Evolutionary conservation across 2,888 invertebrate genomes (phyloP).

Genomic region (Quadroppia sp.): DNA sequence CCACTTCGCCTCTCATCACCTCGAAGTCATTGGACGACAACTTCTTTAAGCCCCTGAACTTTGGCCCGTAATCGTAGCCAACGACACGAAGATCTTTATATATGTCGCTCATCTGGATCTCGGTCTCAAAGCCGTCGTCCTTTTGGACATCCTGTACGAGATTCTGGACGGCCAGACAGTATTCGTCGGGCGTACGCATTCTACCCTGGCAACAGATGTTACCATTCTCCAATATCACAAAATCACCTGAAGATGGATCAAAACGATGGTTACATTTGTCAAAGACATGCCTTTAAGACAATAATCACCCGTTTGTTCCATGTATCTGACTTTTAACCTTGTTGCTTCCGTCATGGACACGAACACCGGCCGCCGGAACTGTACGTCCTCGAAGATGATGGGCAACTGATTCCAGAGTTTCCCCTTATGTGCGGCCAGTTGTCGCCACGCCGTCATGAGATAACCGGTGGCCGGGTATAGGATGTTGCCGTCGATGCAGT

Average conservation of each 20-base stretch:
- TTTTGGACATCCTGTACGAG: not conserved
- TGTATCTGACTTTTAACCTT: slow-evolving; percentile 47
- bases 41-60: slow-evolving; percentile 71
- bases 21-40: slow-evolving; percentile 61
- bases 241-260: slow-evolving; percentile 31
- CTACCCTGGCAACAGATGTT: slow-evolving; percentile 52
- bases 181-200: slow-evolving; percentile 50
- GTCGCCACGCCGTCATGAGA: slow-evolving; percentile 72
- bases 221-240: slow-evolving; percentile 4
- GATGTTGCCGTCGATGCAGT: slow-evolving; percentile 56
- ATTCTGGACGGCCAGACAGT: slow-evolving; percentile 28
- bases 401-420: slow-evolving; percentile 17
- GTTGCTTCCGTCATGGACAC: slow-evolving; percentile 9
- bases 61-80: slow-evolving; percentile 77
- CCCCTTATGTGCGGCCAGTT: slow-evolving; percentile 56
- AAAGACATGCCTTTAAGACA: not conserved
- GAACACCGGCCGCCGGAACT: slow-evolving; percentile 26
- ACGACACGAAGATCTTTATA: slow-evolving; percentile 80
- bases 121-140: not conserved
- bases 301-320: slow-evolving; percentile 49
- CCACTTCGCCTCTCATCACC: slow-evolving; percentile 50
- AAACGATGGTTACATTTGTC: not conserved
- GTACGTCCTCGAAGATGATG: slow-evolving; percentile 34
- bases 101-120: slow-evolving; percentile 58
- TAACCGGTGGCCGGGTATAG: slow-evolving; percentile 58